Evolutionary conservation across 2,797 vertebrate genomes (phyloP).

Genomic region (Parauchenoglanis ngamensis): DNA sequence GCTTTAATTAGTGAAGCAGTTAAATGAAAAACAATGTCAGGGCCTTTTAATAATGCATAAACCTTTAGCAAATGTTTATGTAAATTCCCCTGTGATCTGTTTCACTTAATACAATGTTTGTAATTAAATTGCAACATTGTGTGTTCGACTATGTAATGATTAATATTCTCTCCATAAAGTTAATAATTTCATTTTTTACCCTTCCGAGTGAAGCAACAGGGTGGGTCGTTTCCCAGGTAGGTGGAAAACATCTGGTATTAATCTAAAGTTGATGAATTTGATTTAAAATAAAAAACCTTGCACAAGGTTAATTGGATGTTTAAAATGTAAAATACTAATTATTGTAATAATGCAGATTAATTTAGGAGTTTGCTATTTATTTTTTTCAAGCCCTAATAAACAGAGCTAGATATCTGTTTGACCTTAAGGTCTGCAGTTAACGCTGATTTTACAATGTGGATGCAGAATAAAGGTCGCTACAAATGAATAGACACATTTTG

Average conservation of each 20-base stretch:
- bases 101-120: constrained; percentile 75
- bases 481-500: constrained; percentile 34
- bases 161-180: constrained; percentile 54
- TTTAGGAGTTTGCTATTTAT: constrained; percentile 34
- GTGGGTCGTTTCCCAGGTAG: constrained; percentile 50
- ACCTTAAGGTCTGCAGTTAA: constrained; percentile 35
- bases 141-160: constrained; percentile 81
- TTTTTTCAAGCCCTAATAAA: constrained; percentile 4
- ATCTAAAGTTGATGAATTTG: constrained; percentile 55
- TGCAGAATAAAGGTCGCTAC: constrained; percentile 28
- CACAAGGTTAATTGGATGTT: constrained; percentile 57
- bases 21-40: constrained; percentile 81
- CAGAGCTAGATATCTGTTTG: constrained; percentile 29
- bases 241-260: constrained; percentile 54
- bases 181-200: constrained; percentile 52
- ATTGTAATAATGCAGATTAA: constrained; percentile 46
- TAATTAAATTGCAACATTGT: constrained; percentile 80
- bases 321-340: constrained; percentile 54
- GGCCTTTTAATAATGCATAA: constrained; percentile 70
- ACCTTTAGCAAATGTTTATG: constrained; percentile 62
- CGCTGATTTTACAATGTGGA: constrained; percentile 24
- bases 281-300: constrained; percentile 48
- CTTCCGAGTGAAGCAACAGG: constrained; percentile 47
- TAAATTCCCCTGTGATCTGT: constrained; percentile 75
- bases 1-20: constrained; percentile 79